Conservation (phyloP, 2,113 vertebrate species). For the Arvicanthis niloticus region DNA sequence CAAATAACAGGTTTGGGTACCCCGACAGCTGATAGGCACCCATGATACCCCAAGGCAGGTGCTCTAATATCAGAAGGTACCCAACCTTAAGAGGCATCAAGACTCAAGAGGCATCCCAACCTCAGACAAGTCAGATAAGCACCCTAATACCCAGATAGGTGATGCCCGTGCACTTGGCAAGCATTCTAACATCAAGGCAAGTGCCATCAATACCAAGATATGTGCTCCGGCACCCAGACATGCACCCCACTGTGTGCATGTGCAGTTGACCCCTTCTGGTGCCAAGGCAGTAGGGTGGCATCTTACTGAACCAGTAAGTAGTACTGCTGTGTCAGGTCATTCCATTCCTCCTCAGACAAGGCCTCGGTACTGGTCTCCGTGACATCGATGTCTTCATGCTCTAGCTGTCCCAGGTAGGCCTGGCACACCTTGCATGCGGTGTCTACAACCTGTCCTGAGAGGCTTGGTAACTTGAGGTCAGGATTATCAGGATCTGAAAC, state of each 20-base stretch:
- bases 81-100: not conserved
- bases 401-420: constrained; percentile 77
- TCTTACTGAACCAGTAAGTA: constrained; percentile 81
- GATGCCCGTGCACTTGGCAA: not conserved
- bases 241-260: not conserved
- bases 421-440: constrained; percentile 75
- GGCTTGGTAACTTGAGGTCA: not conserved
- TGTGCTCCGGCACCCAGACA: not conserved
- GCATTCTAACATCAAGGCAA: not conserved
- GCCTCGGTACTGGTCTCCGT: accelerated
- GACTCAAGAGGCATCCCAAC: not conserved
- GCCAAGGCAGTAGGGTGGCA: not conserved
- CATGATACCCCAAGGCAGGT: not conserved
- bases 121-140: not conserved
- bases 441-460: constrained; percentile 74
- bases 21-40: not conserved
- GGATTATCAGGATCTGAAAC: constrained; percentile 17
- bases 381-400: constrained; percentile 77
- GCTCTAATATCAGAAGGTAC: not conserved
- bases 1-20: not conserved
- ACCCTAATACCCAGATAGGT: not conserved
- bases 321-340: constrained; percentile 76
- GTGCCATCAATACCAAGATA: not conserved
- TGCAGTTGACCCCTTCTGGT: not conserved
- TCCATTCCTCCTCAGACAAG: constrained; percentile 79